A percentile compares a stretch with the other conserved stretches of the same genome.
These are phyloP conservation scores for Danio choprae DNA, from an alignment of 2,797 vertebrate genomes.

Conservation along the genomic window DNA sequence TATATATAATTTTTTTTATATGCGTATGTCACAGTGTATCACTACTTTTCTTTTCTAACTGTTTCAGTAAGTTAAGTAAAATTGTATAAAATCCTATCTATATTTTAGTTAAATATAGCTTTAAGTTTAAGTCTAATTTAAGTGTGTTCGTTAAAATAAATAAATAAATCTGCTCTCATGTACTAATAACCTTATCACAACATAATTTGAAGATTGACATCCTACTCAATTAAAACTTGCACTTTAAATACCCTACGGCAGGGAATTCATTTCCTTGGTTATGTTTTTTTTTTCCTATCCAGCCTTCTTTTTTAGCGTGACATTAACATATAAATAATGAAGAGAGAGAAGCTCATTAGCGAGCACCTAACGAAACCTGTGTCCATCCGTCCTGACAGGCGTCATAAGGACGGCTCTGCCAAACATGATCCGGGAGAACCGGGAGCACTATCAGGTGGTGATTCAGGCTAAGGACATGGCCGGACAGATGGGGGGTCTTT, in stretches of 20 bases:
- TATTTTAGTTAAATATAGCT: too few species aligned
- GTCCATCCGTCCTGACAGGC: conserved; percentile 74
- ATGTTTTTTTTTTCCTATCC: background rate
- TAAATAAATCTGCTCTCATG: background rate
- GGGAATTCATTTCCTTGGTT: conserved; percentile 28
- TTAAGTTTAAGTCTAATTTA: background rate
- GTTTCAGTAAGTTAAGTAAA: background rate
- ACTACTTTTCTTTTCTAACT: background rate
- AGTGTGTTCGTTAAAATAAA: background rate
- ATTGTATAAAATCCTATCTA: too few species aligned
- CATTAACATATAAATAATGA: conserved; percentile 40
- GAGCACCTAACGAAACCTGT: conserved; percentile 6
- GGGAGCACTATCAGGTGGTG: conserved; percentile 94
- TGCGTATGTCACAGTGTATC: background rate
- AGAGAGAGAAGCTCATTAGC: conserved; percentile 27
- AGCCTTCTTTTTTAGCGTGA: conserved; percentile 18
- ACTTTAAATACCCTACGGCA: conserved; percentile 39
- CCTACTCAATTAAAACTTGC: conserved; percentile 40
- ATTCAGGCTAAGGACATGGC: conserved; percentile 99
- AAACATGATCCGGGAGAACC: conserved; percentile 95
- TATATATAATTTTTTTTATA: background rate
- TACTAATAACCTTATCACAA: conserved; percentile 40
- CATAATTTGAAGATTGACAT: conserved; percentile 32
- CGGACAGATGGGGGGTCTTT: conserved; percentile 96
- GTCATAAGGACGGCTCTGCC: conserved; percentile 95